Conservation (phyloP, 2,113 vertebrate genomes). For the Crocuta crocuta region DNA sequence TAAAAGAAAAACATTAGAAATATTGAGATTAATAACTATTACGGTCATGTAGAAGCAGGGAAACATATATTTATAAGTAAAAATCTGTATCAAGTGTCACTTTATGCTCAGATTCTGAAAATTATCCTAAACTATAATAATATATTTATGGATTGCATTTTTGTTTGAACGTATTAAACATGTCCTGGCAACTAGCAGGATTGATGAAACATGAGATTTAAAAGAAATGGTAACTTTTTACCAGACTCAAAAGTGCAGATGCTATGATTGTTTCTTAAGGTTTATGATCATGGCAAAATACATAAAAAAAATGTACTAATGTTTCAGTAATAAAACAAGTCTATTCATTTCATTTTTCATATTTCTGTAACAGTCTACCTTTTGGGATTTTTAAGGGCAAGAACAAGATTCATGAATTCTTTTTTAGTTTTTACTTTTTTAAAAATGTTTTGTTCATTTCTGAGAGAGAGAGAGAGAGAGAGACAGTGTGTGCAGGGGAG, state of each 20-base stretch:
- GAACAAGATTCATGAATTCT: neutral
- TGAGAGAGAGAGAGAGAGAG: too few relatives aligned
- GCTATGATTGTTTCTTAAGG: neutral
- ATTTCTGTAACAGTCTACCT: neutral
- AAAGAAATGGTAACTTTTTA: neutral
- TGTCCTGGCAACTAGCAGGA: neutral
- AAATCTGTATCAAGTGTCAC: slow-evolving; percentile 35
- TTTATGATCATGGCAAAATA: neutral
- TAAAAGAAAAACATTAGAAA: slow-evolving; percentile 70
- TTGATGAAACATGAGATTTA: neutral
- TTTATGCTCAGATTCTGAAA: slow-evolving; percentile 35
- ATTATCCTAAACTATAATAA: slow-evolving; percentile 29
- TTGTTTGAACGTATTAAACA: slow-evolving; percentile 45
- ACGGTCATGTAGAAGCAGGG: slow-evolving; percentile 46
- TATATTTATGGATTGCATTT: slow-evolving; percentile 43
- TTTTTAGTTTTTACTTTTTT: neutral
- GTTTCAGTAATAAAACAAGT: neutral
- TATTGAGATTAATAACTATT: slow-evolving; percentile 76
- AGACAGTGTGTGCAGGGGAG: too few relatives aligned
- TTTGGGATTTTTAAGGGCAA: neutral
- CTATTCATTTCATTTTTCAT: neutral
- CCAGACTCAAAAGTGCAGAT: neutral
- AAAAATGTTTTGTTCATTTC: too few relatives aligned
- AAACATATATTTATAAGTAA: slow-evolving; percentile 67
- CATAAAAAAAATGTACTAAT: neutral